Conservation (phyloP, 2,797 vertebrate species). For the Cryptoprocta ferox region DNA sequence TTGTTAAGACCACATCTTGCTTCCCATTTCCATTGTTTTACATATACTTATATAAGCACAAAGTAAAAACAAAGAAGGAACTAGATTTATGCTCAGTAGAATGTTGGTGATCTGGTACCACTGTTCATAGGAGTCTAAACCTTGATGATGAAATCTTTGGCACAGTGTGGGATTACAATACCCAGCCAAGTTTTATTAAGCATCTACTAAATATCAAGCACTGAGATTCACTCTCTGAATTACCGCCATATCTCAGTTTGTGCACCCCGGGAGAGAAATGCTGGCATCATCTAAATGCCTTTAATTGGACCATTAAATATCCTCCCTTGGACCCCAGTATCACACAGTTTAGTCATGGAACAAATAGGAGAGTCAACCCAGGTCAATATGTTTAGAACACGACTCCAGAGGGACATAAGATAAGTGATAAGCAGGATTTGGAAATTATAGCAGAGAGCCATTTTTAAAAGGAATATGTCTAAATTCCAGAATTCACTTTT, state of each 20-base stretch:
- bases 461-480: neutral
- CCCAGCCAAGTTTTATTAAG: neutral
- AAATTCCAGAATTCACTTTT: slow-evolving; percentile 1
- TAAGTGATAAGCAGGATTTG: neutral
- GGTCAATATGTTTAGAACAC: neutral
- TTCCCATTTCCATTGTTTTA: neutral
- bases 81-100: neutral
- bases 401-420: neutral
- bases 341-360: neutral
- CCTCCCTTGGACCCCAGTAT: neutral
- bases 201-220: neutral
- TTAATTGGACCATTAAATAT: neutral
- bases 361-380: neutral
- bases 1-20: neutral
- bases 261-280: neutral
- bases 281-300: neutral
- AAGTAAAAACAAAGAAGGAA: slow-evolving; percentile 14
- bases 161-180: neutral
- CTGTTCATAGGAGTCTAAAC: neutral
- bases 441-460: neutral
- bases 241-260: neutral
- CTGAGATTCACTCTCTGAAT: neutral
- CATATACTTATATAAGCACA: neutral
- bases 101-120: neutral
- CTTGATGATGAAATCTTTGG: neutral